Percentiles rank a stretch among this genome's conserved stretches.
Evolutionary conservation across 2,888 invertebrate genomes (phyloP).

Genomic region (Hypomecis punctinalis): DNA sequence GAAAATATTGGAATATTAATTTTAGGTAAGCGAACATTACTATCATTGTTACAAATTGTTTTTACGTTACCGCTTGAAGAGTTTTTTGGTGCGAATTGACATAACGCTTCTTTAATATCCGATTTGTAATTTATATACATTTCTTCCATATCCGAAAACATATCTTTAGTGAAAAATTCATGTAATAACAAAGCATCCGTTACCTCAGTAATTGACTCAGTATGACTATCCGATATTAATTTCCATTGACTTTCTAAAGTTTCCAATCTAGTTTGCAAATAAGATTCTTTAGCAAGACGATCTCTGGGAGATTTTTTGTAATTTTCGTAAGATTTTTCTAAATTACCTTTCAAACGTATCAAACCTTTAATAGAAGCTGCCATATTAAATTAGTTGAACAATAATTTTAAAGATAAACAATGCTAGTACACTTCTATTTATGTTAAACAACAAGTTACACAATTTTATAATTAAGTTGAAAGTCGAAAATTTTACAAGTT

Average conservation of each 20-base stretch:
- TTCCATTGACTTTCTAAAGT: neutral
- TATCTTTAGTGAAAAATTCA: neutral
- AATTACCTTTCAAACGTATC: neutral
- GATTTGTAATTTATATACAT: neutral
- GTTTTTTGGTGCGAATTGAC: neutral
- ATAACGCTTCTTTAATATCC: neutral
- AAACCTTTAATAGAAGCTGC: neutral
- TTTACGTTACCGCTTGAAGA: neutral
- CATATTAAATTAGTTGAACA: neutral
- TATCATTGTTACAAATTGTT: neutral
- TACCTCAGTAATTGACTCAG: neutral
- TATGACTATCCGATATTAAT: neutral
- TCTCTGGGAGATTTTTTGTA: neutral
- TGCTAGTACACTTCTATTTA: too few species aligned
- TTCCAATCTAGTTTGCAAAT: neutral
- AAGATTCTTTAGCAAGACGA: neutral
- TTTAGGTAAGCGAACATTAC: neutral
- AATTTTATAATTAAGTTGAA: neutral
- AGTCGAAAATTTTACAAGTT: neutral
- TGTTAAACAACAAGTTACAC: too few species aligned
- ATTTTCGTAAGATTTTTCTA: neutral
- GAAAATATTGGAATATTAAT: slow-evolving; percentile 4
- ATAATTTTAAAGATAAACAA: too few species aligned
- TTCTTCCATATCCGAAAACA: neutral
- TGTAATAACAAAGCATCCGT: neutral